Conservation (phyloP, 2,888 invertebrate species). For the Cacoxenus indagator region DNA sequence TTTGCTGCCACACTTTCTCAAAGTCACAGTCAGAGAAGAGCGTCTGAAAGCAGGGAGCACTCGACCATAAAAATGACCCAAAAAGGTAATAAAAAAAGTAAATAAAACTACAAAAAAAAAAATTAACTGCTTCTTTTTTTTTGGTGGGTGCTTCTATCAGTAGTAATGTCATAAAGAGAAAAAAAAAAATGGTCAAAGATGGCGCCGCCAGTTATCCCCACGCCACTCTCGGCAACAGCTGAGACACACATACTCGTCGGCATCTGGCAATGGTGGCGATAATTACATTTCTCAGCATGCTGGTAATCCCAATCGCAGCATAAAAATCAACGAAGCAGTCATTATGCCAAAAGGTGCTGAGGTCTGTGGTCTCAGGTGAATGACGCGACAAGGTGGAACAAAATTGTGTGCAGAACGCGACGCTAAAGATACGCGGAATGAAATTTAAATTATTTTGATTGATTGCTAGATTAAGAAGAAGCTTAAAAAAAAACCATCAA, state of each 20-base stretch:
- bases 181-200: background rate
- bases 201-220: background rate
- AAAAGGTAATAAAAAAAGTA: background rate
- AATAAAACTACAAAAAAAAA: background rate
- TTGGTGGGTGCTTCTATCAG: no score
- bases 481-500: constrained; percentile 7
- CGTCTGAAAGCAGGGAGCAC: background rate
- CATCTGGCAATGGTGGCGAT: background rate
- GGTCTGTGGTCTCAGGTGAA: constrained; percentile 32
- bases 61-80: background rate
- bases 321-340: constrained; percentile 15
- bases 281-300: constrained; percentile 16
- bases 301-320: constrained; percentile 6
- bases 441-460: constrained; percentile 67
- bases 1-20: constrained; percentile 31
- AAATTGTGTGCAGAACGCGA: no score
- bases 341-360: constrained; percentile 14
- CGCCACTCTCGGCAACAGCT: background rate
- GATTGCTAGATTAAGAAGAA: constrained; percentile 60
- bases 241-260: background rate
- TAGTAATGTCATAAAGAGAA: background rate
- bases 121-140: background rate
- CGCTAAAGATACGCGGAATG: constrained; percentile 45
- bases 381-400: constrained; percentile 24
- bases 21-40: background rate